Evolutionary conservation across 2,888 invertebrate genomes (phyloP).

Genomic region (Drosophila nr. perissopoda): DNA sequence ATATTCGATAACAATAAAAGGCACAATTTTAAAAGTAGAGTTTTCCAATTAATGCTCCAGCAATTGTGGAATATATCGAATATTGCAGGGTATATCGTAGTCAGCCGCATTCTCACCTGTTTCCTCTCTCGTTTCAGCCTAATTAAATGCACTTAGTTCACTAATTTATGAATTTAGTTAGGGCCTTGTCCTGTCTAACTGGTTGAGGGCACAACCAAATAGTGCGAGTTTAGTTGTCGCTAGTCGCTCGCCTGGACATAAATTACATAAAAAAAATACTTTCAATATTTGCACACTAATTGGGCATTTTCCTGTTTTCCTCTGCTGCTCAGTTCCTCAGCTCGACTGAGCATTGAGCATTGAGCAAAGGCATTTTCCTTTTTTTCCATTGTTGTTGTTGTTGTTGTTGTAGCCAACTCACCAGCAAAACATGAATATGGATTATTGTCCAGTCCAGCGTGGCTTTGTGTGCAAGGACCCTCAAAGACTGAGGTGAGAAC

Average conservation of each 20-base stretch:
- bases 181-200: background rate
- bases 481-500: background rate
- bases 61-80: background rate
- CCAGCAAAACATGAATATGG: conserved; percentile 69
- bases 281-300: conserved; percentile 78
- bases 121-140: background rate
- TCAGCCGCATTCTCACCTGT: background rate
- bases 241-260: conserved; percentile 22
- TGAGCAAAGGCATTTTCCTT: conserved; percentile 43
- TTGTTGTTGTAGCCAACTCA: conserved; percentile 26
- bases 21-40: background rate
- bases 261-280: conserved; percentile 56
- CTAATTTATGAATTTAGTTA: conserved; percentile 20
- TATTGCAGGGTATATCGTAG: background rate
- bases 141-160: conserved; percentile 16
- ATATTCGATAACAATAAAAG: background rate
- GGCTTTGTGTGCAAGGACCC: conserved; percentile 3
- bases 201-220: background rate
- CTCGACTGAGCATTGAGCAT: conserved; percentile 56
- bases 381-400: conserved; percentile 4
- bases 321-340: conserved; percentile 26
- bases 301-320: conserved; percentile 53
- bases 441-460: conserved; percentile 58
- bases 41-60: background rate
- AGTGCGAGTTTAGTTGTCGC: conserved; percentile 14